Conservation (phyloP, 2,888 invertebrate species). For the Deilephila elpenor region DNA sequence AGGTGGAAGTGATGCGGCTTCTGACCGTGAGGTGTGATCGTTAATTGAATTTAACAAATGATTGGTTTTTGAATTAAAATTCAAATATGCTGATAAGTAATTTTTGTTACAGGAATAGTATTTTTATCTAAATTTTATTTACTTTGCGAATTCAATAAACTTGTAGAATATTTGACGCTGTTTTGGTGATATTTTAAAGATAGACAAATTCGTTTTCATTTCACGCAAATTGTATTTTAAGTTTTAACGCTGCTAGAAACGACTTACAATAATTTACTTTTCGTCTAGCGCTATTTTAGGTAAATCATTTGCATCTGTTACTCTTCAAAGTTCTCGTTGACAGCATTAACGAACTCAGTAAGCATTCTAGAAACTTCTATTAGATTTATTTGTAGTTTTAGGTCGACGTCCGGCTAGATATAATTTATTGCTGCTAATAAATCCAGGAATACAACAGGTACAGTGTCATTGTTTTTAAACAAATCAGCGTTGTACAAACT, state of each 20-base stretch:
- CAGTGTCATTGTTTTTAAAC: constrained; percentile 11
- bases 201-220: not conserved
- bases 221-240: not conserved
- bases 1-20: not conserved
- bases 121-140: too few relatives aligned
- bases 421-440: not conserved
- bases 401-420: constrained; percentile 5
- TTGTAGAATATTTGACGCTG: too few relatives aligned
- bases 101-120: too few relatives aligned
- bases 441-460: constrained; percentile 21
- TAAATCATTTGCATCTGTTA: not conserved
- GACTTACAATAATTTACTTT: not conserved
- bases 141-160: not conserved
- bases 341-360: not conserved
- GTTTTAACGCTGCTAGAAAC: not conserved
- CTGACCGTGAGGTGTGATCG: too few relatives aligned
- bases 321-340: constrained; percentile 14
- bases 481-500: constrained; percentile 6
- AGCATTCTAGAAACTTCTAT: constrained; percentile 2
- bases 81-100: too few relatives aligned
- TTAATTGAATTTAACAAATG: too few relatives aligned
- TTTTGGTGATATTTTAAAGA: too few relatives aligned
- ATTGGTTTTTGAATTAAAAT: too few relatives aligned
- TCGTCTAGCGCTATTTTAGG: not conserved
- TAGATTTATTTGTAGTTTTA: constrained; percentile 21